Evolutionary conservation across 2,888 invertebrate genomes (phyloP).

Genomic region (Agrochola lychnidis): DNA sequence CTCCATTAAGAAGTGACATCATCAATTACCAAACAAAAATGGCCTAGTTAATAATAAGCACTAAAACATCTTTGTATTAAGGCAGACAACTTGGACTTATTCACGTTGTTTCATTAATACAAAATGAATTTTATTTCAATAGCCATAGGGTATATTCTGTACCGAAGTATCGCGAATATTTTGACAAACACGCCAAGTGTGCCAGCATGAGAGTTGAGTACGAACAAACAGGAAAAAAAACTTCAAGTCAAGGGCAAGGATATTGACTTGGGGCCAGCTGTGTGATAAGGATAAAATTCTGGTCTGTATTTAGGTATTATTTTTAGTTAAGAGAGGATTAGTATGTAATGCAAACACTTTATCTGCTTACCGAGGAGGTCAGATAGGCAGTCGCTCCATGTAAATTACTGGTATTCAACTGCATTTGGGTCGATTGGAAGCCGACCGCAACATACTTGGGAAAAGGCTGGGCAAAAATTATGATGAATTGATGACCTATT

Average conservation of each 20-base stretch:
- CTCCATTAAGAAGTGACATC: slow-evolving; percentile 57
- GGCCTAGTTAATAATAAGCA: slow-evolving; percentile 59
- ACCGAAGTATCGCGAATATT: background rate
- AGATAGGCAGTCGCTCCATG: too few species aligned
- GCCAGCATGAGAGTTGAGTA: background rate
- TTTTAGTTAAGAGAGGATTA: slow-evolving; percentile 16
- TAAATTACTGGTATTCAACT: background rate
- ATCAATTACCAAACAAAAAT: slow-evolving; percentile 54
- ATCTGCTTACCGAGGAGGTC: background rate
- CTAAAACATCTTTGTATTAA: slow-evolving; percentile 43
- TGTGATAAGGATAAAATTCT: slow-evolving; percentile 40
- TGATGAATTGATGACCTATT: background rate
- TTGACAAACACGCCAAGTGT: background rate
- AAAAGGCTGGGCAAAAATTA: too few species aligned
- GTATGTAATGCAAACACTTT: background rate
- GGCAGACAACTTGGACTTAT: background rate
- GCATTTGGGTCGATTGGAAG: background rate
- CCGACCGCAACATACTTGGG: background rate
- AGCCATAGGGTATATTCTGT: background rate
- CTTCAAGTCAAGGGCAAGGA: slow-evolving; percentile 57
- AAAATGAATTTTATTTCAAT: background rate
- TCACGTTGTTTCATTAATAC: background rate
- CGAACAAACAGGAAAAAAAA: slow-evolving; percentile 54
- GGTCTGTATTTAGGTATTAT: slow-evolving; percentile 12
- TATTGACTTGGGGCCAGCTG: slow-evolving; percentile 49